Evolutionary conservation across 2,888 invertebrate species (phyloP).

Genomic region (Cristatella mucedo): DNA sequence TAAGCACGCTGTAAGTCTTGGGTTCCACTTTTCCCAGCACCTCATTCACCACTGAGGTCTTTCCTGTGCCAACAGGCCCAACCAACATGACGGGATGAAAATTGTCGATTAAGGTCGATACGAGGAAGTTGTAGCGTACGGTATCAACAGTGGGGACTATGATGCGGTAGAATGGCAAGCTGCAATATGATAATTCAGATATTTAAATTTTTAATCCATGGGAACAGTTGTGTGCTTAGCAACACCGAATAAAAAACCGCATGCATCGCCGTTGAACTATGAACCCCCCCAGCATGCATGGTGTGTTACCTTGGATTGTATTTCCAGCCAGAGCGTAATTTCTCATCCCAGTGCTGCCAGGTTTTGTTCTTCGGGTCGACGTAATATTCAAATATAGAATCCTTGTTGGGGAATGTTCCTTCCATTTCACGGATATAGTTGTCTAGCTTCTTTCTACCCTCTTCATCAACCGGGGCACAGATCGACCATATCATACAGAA

Average conservation of each 20-base stretch:
- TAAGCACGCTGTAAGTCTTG: slow-evolving; percentile 48
- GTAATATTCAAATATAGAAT: slow-evolving; percentile 73
- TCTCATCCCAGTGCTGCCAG: slow-evolving; percentile 65
- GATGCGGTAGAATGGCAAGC: slow-evolving; percentile 63
- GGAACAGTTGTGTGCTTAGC: too few species aligned
- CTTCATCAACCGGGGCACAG: slow-evolving; percentile 37
- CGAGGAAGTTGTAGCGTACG: slow-evolving; percentile 60
- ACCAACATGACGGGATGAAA: slow-evolving; percentile 59
- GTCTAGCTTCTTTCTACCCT: slow-evolving; percentile 39
- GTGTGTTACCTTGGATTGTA: slow-evolving; percentile 47
- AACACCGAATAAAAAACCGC: too few species aligned
- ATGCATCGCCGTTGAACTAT: too few species aligned
- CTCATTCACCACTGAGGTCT: slow-evolving; percentile 60
- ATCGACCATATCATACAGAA: slow-evolving; percentile 40
- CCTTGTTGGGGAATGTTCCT: slow-evolving; percentile 58
- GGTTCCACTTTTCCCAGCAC: slow-evolving; percentile 48
- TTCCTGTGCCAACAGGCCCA: slow-evolving; percentile 67
- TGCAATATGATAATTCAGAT: too few species aligned
- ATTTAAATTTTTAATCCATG: too few species aligned
- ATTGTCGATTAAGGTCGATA: slow-evolving; percentile 48
- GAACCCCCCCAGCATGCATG: slow-evolving; percentile 5
- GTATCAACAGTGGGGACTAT: slow-evolving; percentile 75
- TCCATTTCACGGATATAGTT: slow-evolving; percentile 38
- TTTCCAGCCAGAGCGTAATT: slow-evolving; percentile 56
- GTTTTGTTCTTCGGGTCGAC: slow-evolving; percentile 56